Base-by-base conservation (phyloP, 2,888 invertebrate species). In the Hyposoter didymator region DNA sequence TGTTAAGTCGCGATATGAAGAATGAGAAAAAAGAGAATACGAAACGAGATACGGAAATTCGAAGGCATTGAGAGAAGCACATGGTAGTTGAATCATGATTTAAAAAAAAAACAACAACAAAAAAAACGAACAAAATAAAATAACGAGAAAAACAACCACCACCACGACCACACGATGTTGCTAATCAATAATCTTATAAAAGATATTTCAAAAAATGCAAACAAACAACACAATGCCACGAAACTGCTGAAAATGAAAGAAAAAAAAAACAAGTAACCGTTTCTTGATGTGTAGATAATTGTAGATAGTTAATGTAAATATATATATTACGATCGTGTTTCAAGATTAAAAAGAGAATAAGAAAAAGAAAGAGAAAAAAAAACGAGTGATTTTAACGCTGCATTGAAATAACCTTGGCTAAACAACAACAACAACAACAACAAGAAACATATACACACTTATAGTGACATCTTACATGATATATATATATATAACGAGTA, bases 231-330 rank as follows among this genome's bases (percentile, higher is more conserved):
- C 72, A 75, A 88, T 82, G 78, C 76, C 83, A 87, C 88, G 82
- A 89, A 89, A 90, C 59, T 87, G 88, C 90, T 88, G 59, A 74
- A 70, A 84, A 78, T 72, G 72, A 84, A 84, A 84, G 86, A 59
- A 72, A 66, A 49, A 80, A 79, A 86, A 85, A 84, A 87, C 87
- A 88, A 90, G 91, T 93, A 93, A 93, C 91, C 90, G 92, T 93
- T 94, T 93, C 92, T 93, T 92, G 92, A 93, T 94, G 94, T 94
- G 93, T 94, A 94, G 94, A 93, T 94, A 94, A 91, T 80, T 94
- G 94, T 94, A 94, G 94, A 94, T 94, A 94, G 92, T 93, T 88
- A 91, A 76, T 66, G 39, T 67, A 78, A 39, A 66, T 76, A 90
- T 88, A 90, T 85, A 78, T 84, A 59, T 90, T 82, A 82, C 81